phyloP scores from a whole-genome alignment of 2,113 vertebrate genomes.

The Podarcis muralis region DNA sequence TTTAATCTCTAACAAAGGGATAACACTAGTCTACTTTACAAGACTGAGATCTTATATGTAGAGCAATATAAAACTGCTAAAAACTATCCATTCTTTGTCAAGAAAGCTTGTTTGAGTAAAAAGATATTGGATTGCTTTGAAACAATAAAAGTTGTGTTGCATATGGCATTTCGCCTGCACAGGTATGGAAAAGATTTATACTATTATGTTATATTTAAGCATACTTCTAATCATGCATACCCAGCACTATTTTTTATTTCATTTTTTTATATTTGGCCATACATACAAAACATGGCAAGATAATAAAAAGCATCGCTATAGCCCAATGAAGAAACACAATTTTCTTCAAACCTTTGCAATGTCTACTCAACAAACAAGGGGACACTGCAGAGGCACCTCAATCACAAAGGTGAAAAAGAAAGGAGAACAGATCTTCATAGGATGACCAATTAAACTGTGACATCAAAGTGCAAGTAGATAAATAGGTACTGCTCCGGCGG shows the following conservation, averaged over 20 bases:
- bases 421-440: background rate
- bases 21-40: background rate
- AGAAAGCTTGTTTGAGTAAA: background rate
- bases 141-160: no score
- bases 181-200: no score
- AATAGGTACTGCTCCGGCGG: no score
- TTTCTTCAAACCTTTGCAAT: background rate
- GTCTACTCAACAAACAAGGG: background rate
- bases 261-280: no score
- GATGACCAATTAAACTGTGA: background rate
- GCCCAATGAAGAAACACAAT: no score
- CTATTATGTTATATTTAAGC: no score
- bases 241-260: no score
- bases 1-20: background rate
- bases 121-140: background rate
- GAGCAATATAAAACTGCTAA: background rate
- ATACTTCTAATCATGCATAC: no score
- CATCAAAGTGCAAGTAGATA: no score
- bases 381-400: background rate
- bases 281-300: no score
- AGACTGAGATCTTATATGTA: background rate
- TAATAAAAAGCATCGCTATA: no score
- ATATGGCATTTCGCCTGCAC: no score
- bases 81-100: background rate
- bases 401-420: background rate